A percentile compares a stretch with the other conserved stretches of the same genome.
Evolutionary conservation across 2,113 vertebrate genomes (phyloP).

Genomic region (Hepsetus odoe): DNA sequence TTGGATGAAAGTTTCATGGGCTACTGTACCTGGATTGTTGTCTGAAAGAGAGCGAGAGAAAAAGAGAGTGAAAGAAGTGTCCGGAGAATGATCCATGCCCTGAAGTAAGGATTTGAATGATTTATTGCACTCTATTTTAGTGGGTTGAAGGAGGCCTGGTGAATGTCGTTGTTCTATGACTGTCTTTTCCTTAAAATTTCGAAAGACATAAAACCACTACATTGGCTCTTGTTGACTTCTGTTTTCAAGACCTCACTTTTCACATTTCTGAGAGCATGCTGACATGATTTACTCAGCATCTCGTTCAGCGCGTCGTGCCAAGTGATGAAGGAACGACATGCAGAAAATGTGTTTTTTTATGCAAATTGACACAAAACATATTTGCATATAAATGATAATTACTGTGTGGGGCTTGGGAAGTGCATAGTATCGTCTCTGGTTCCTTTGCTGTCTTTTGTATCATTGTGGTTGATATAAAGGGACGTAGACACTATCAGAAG

Average conservation of each 20-base stretch:
- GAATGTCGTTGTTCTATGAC: slow-evolving; percentile 22
- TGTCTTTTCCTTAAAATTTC: slow-evolving; percentile 10
- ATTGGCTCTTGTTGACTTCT: neutral
- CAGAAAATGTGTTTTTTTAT: slow-evolving; percentile 30
- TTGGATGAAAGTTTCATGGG: slow-evolving; percentile 54
- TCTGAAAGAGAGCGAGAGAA: slow-evolving; percentile 27
- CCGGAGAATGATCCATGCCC: slow-evolving; percentile 49
- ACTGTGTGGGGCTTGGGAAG: slow-evolving; percentile 14
- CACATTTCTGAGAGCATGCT: neutral
- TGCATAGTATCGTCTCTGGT: slow-evolving; percentile 12
- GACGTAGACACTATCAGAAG: slow-evolving; percentile 36
- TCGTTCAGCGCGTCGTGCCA: neutral
- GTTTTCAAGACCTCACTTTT: neutral
- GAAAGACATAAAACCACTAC: neutral
- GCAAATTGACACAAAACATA: slow-evolving; percentile 23
- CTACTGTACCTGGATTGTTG: slow-evolving; percentile 50
- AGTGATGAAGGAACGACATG: slow-evolving; percentile 10
- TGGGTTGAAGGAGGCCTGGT: neutral
- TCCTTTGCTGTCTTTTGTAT: slow-evolving; percentile 30
- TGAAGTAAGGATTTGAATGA: slow-evolving; percentile 49
- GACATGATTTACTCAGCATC: slow-evolving; percentile 1
- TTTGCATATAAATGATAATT: slow-evolving; percentile 43
- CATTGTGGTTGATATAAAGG: slow-evolving; percentile 20
- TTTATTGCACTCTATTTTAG: slow-evolving; percentile 47
- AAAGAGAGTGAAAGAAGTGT: slow-evolving; percentile 30